Conservation (phyloP, 2,888 invertebrate species). For the Epinotia demarniana region DNA sequence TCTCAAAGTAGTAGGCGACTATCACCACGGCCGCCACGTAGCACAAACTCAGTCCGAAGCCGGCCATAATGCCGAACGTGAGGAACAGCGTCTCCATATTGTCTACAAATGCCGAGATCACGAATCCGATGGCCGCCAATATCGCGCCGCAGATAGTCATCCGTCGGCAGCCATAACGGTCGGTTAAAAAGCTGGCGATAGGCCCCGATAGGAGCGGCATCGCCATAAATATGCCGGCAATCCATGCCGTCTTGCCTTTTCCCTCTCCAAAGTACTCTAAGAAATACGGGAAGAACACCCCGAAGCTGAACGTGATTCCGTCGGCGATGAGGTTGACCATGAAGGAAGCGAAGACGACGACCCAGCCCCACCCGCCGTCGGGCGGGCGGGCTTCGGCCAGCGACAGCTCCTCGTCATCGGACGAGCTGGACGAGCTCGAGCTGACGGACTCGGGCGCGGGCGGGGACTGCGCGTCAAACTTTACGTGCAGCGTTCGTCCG, state of each 20-base stretch:
- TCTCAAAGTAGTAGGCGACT: constrained; percentile 95
- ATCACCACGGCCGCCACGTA: constrained; percentile 96
- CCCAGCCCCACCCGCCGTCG: constrained; percentile 97
- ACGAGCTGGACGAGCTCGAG: constrained; percentile 82
- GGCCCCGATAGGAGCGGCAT: constrained; percentile 95
- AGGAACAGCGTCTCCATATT: constrained; percentile 91
- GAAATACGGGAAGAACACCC: constrained; percentile 94
- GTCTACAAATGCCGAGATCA: constrained; percentile 89
- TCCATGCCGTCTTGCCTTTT: constrained; percentile 95
- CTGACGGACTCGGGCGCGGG: constrained; percentile 69
- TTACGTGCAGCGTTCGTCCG: constrained; percentile 82
- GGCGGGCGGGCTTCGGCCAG: constrained; percentile 89
- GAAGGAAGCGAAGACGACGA: constrained; percentile 94
- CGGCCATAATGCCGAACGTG: constrained; percentile 93
- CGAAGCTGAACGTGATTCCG: constrained; percentile 96
- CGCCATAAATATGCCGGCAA: constrained; percentile 95
- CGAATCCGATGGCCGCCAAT: constrained; percentile 90
- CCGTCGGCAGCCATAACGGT: constrained; percentile 92
- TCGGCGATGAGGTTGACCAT: constrained; percentile 96
- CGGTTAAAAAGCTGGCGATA: constrained; percentile 92
- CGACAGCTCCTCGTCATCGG: constrained; percentile 86
- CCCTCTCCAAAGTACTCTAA: constrained; percentile 93
- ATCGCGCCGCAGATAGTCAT: constrained; percentile 92
- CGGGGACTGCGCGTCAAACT: constrained; percentile 83
- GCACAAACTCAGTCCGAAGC: constrained; percentile 93